Evolutionary conservation across 1,140 invertebrate genomes (phyloP), one percentile per base, ranked within the genome.

Genomic region (Leptinotarsa texana): DNA sequence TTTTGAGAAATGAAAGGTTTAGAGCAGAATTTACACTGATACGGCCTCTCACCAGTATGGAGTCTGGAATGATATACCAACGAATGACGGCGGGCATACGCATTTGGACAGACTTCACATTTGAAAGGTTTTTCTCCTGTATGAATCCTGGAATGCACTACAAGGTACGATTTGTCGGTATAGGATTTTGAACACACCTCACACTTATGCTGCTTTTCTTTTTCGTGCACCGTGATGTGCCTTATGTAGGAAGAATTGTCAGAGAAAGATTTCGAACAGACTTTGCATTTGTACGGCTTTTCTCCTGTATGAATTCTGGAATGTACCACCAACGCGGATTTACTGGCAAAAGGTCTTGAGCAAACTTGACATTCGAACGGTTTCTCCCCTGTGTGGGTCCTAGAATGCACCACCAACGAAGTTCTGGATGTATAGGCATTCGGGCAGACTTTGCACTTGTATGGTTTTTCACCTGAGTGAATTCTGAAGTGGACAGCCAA

Each of bases 401-500:
- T 65, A 15, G 22, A 21, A 22, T 65, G 63, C 2, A n/a, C 22
- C 63, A 15, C 22, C 21, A 21, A 65, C 27, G 63, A 22, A 5
- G 17, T 5, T 65, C 27, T 27, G 33, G 33, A 42, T 8, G 8
- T 42, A 11, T 42, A 22, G 27, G n/a, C 68, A 47, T 22, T 22
- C 8, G 33, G 33, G 11, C 87, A 86, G 81, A 91, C 89, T 70
- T 90, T 89, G 77, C 92, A 90, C 71, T 89, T 86, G 78, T 92
- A 93, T 0, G 91, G 92, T 71, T 89, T 83, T 78, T 92, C 90
- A 0, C 91, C 91, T 0, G 92, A 94, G 79, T 95, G 93, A n/a
- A 90, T 92, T 4, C 90, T 82, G 42, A 78, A 51, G n/a, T 94
- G 93, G 75, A 93, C 92, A 84, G 92, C 89, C 68, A 92, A 84